These are phyloP conservation scores for Chroicocephalus ridibundus DNA, from an alignment of 2,113 vertebrate species.

Conservation along the genomic window DNA sequence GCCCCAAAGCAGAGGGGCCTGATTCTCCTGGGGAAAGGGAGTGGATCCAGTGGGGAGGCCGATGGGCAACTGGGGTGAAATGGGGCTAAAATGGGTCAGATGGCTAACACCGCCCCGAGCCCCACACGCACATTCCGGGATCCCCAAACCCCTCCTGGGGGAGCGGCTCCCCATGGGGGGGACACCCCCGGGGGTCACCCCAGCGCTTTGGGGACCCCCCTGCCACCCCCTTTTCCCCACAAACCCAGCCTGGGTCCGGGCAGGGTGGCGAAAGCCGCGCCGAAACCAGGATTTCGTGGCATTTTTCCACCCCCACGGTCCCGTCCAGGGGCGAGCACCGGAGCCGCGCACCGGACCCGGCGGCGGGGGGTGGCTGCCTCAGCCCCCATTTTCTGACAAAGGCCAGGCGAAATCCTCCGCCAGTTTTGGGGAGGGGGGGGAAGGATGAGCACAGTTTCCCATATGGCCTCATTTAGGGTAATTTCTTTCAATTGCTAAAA, in stretches of 20 bases:
- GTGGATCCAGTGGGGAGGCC: accelerated
- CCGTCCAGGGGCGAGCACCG: not conserved
- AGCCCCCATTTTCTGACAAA: not conserved
- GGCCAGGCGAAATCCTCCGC: not conserved
- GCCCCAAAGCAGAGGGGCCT: accelerated
- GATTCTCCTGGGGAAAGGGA: not conserved
- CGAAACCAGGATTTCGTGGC: not conserved
- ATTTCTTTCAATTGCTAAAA: not conserved
- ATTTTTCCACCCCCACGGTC: not conserved
- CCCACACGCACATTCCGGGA: not conserved
- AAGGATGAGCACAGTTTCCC: not conserved
- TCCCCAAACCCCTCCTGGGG: not conserved
- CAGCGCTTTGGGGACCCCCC: not conserved
- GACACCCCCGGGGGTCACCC: not conserved
- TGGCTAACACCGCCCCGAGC: accelerated
- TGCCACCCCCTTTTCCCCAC: accelerated
- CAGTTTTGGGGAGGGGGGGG: not conserved
- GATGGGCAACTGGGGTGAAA: not conserved
- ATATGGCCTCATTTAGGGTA: slow-evolving; percentile 28
- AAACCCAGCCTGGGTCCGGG: no score
- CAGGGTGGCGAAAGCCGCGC: accelerated
- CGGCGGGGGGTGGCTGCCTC: no score
- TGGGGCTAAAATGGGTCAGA: no score
- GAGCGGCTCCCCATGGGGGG: no score
- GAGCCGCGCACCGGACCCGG: not conserved